Percentiles rank a stretch among this genome's conserved stretches.
Evolutionary conservation across 2,888 invertebrate genomes (phyloP).

Genomic region (Ferdinandea cuprea): DNA sequence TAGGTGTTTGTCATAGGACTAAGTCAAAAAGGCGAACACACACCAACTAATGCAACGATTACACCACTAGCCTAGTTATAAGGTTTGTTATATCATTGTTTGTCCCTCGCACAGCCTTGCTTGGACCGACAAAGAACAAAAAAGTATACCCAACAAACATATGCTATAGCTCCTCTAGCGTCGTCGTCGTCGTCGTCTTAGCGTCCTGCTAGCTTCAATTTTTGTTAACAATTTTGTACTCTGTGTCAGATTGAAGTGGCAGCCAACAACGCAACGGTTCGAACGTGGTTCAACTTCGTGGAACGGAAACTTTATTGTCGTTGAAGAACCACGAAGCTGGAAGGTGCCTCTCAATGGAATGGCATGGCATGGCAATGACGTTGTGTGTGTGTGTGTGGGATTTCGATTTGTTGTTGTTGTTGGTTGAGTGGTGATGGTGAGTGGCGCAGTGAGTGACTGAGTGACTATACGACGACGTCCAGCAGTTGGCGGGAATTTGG

Average conservation of each 20-base stretch:
- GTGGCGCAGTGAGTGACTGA: slow-evolving; percentile 46
- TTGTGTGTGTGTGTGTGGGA: slow-evolving; percentile 56
- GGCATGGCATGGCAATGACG: slow-evolving; percentile 59
- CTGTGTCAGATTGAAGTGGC: slow-evolving; percentile 65
- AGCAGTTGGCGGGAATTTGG: slow-evolving; percentile 40
- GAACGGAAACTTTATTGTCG: slow-evolving; percentile 39
- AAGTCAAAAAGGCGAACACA: slow-evolving; percentile 2
- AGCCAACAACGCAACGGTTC: slow-evolving; percentile 50
- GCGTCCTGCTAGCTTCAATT: slow-evolving; percentile 34
- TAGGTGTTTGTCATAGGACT: slow-evolving; percentile 35
- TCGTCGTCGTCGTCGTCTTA: slow-evolving; percentile 12
- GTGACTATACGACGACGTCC: slow-evolving; percentile 41
- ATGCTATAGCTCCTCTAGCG: slow-evolving; percentile 21
- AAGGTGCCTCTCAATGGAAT: slow-evolving; percentile 46
- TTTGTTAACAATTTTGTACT: slow-evolving; percentile 69
- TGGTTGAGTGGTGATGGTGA: slow-evolving; percentile 10
- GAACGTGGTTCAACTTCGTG: slow-evolving; percentile 20
- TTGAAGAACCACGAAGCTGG: slow-evolving; percentile 13
- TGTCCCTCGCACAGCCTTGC: slow-evolving; percentile 13
- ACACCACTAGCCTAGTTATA: slow-evolving; percentile 45
- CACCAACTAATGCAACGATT: background rate
- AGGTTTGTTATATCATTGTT: slow-evolving; percentile 50
- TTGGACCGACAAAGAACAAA: slow-evolving; percentile 25
- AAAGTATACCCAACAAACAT: slow-evolving; percentile 42
- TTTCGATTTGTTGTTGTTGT: slow-evolving; percentile 29